Conservation (phyloP, 2,113 vertebrate genomes). For the Apteryx mantelli region DNA sequence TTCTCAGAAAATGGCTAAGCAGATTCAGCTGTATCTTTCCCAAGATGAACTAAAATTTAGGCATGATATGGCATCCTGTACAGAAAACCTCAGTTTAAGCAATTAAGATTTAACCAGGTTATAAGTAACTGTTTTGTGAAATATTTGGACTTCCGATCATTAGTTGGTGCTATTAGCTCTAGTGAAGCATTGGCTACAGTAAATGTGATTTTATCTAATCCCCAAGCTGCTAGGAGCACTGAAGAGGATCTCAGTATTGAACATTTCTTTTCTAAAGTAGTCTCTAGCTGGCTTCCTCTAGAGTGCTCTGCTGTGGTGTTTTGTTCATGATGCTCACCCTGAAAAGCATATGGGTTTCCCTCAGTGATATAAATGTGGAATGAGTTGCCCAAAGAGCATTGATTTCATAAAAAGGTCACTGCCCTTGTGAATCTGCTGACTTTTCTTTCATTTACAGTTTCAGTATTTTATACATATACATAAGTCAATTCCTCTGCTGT, state of each 20-base stretch:
- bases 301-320: not conserved
- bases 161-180: not conserved
- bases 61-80: not conserved
- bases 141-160: not conserved
- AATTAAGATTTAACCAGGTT: not conserved
- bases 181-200: not conserved
- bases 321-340: conserved; percentile 28
- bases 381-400: conserved; percentile 7
- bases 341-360: conserved; percentile 8
- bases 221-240: not conserved
- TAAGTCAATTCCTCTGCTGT: not conserved
- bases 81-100: not conserved
- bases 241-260: not conserved
- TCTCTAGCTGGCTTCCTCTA: not conserved
- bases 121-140: not conserved
- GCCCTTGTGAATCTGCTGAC: not conserved
- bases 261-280: not conserved
- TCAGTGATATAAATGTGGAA: conserved; percentile 40
- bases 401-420: conserved; percentile 31
- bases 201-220: not conserved
- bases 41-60: not conserved
- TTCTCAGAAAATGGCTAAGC: not conserved
- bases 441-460: conserved; percentile 1
- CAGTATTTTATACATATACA: not conserved
- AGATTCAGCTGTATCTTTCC: not conserved